Percentiles rank a stretch among this genome's conserved stretches.
phyloP scores from a whole-genome alignment of 2,888 invertebrate genomes.

The Agrotis clavis region DNA sequence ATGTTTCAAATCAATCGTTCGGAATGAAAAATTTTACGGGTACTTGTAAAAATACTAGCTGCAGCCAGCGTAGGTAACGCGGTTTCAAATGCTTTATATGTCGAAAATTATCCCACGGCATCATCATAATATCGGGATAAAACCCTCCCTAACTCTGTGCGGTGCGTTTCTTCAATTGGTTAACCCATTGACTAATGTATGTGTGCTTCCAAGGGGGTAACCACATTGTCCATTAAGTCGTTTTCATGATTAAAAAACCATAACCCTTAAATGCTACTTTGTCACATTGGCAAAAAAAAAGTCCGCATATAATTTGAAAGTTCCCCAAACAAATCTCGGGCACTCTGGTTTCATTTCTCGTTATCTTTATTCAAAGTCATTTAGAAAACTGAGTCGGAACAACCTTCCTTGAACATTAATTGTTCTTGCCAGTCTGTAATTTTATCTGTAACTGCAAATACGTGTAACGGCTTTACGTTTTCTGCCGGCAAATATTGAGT shows the following conservation, averaged over 20 bases:
- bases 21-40: too few species aligned
- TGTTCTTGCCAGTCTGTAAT: conserved; percentile 57
- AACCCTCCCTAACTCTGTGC: too few species aligned
- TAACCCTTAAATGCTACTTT: conserved; percentile 20
- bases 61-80: too few species aligned
- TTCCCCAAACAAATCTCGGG: conserved; percentile 55
- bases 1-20: too few species aligned
- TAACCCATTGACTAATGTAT: too few species aligned
- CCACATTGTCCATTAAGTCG: too few species aligned
- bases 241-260: background rate
- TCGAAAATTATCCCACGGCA: too few species aligned
- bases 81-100: too few species aligned
- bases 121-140: too few species aligned
- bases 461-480: conserved; percentile 44
- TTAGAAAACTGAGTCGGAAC: conserved; percentile 58
- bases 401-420: conserved; percentile 58
- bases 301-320: conserved; percentile 45
- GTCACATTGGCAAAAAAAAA: conserved; percentile 28
- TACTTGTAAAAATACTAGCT: too few species aligned
- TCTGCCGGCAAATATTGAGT: conserved; percentile 1
- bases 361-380: conserved; percentile 73
- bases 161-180: too few species aligned
- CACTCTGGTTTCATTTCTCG: conserved; percentile 66
- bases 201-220: too few species aligned
- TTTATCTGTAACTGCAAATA: conserved; percentile 62